Percentiles rank a stretch among this genome's conserved stretches.
phyloP scores from a whole-genome alignment of 2,113 vertebrate genomes.

The Cyprinodon brontotheroides region DNA sequence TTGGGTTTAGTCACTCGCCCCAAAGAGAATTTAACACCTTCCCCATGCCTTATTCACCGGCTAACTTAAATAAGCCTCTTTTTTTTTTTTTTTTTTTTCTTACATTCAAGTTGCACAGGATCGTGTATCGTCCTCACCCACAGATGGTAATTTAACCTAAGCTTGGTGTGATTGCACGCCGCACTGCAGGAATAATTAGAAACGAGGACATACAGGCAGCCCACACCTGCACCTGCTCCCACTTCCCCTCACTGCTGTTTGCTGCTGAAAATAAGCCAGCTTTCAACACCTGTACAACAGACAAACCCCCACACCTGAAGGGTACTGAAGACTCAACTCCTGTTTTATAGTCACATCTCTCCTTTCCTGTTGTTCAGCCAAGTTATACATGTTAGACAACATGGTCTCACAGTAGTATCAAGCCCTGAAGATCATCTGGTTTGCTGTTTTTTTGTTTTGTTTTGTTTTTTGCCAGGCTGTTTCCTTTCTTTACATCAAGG shows the following conservation, averaged over 20 bases:
- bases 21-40: conserved; percentile 5
- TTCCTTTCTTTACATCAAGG: neutral
- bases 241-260: conserved; percentile 15
- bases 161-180: conserved; percentile 10
- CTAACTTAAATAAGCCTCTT: conserved; percentile 31
- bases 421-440: neutral
- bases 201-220: conserved; percentile 37
- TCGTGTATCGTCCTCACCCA: conserved; percentile 30
- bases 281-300: neutral
- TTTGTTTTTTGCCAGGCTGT: neutral
- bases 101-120: conserved; percentile 13
- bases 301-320: neutral
- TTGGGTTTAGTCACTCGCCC: conserved; percentile 27
- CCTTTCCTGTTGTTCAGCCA: conserved; percentile 12
- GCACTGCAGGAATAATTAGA: conserved; percentile 49
- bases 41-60: conserved; percentile 12
- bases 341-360: neutral
- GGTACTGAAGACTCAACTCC: neutral
- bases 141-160: conserved; percentile 54
- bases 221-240: conserved; percentile 29
- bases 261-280: neutral
- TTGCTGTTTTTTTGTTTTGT: neutral
- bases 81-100: conserved; percentile 15
- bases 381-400: neutral
- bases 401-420: neutral